Percentiles rank a stretch among this genome's conserved stretches.
Evolutionary conservation across 1,140 invertebrate genomes (phyloP).

Genomic region (Lutraria rhynchaena): DNA sequence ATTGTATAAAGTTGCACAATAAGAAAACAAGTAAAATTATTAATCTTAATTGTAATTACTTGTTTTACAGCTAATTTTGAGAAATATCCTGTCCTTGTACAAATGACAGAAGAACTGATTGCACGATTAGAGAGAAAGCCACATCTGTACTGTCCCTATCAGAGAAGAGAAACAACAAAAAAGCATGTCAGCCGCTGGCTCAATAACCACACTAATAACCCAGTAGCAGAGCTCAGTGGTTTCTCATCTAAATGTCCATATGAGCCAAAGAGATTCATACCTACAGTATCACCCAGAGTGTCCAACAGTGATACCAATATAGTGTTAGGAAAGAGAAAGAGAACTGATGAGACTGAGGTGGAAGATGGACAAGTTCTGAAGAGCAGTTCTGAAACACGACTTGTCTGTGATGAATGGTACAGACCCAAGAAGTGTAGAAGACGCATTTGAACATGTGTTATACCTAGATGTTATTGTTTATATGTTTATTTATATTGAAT

Average conservation of each 20-base stretch:
- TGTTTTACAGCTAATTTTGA: not conserved
- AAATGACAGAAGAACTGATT: not conserved
- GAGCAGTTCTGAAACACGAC: slow-evolving; percentile 7
- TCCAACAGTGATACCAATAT: slow-evolving; percentile 20
- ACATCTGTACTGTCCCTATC: slow-evolving; percentile 20
- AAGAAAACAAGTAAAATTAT: not conserved
- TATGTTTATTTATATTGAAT: not conserved
- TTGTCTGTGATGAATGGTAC: not conserved
- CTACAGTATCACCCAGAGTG: not conserved
- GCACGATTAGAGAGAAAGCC: not conserved
- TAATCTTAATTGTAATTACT: not conserved
- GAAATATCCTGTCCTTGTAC: not conserved
- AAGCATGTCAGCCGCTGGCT: slow-evolving; percentile 11
- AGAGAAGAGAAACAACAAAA: not conserved
- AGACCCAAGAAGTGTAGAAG: slow-evolving; percentile 22
- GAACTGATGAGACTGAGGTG: slow-evolving; percentile 6
- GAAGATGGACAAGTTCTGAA: not conserved
- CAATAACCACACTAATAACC: not conserved
- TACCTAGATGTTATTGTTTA: too few relatives aligned
- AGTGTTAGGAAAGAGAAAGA: slow-evolving; percentile 9
- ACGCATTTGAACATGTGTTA: too few relatives aligned
- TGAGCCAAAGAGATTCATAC: too few relatives aligned
- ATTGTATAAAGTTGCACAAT: not conserved
- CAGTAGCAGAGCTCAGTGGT: slow-evolving; percentile 3
- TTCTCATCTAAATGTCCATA: slow-evolving; percentile 7